These are phyloP conservation scores for Neocloeon triangulifer DNA, from an alignment of 1,140 invertebrate species.

Conservation along the genomic window DNA sequence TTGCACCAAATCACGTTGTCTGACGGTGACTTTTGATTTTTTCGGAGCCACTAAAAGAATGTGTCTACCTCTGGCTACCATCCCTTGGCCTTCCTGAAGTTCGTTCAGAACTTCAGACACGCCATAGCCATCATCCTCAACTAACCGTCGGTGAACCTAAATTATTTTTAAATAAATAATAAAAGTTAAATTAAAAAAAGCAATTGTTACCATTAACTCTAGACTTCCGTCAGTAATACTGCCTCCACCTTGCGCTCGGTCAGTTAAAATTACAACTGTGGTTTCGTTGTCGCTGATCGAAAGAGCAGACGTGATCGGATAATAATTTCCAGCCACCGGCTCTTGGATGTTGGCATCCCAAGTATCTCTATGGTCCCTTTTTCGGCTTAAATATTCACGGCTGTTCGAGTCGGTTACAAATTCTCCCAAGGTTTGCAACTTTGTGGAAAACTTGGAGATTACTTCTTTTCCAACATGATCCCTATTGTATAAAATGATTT, in stretches of 20 bases:
- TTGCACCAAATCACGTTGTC: no score
- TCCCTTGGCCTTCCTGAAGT: constrained; percentile 24
- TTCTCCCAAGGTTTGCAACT: no score
- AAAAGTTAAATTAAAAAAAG: no score
- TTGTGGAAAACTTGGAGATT: no score
- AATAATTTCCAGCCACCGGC: constrained; percentile 70
- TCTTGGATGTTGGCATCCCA: no score
- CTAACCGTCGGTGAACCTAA: constrained; percentile 33
- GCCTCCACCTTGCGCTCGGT: constrained; percentile 68
- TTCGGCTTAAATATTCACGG: no score
- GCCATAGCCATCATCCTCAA: constrained; percentile 37
- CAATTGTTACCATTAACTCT: constrained; percentile 66
- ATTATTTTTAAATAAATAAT: no score
- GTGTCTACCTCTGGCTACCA: constrained; percentile 31
- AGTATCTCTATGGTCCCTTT: no score
- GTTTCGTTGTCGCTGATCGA: constrained; percentile 36
- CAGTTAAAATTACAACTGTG: constrained; percentile 48
- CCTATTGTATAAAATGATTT: no score
- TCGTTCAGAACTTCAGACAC: constrained; percentile 46
- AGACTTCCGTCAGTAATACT: constrained; percentile 53
- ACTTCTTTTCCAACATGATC: no score
- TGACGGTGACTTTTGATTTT: no score
- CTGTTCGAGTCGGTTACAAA: no score
- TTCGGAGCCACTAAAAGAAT: constrained; percentile 10
- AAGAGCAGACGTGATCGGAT: constrained; percentile 75